Conservation (phyloP, 2,888 invertebrate species). For the Belgica antarctica region DNA sequence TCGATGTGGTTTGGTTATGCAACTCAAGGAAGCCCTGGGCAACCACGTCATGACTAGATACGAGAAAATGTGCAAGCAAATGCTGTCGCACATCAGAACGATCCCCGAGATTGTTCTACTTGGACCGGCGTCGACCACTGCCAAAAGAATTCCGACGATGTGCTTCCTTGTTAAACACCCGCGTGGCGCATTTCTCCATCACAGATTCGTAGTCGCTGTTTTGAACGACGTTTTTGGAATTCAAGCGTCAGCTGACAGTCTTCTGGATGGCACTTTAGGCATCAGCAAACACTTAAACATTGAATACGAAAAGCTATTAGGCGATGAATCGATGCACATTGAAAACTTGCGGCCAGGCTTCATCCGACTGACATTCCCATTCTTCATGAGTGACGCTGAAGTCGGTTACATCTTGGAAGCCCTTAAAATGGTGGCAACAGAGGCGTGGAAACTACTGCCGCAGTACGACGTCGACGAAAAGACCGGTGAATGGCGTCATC, state of each 20-base stretch:
- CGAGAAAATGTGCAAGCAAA: slow-evolving; percentile 74
- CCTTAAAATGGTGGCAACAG: slow-evolving; percentile 80
- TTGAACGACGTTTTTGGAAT: slow-evolving; percentile 91
- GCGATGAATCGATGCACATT: slow-evolving; percentile 55
- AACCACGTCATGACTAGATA: slow-evolving; percentile 69
- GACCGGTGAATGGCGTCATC: slow-evolving; percentile 87
- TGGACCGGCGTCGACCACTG: slow-evolving; percentile 66
- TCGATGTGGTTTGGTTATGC: slow-evolving; percentile 80
- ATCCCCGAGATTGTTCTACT: slow-evolving; percentile 76
- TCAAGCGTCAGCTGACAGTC: slow-evolving; percentile 77
- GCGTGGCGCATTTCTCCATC: slow-evolving; percentile 78
- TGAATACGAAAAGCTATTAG: slow-evolving; percentile 66
- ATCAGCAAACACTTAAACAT: slow-evolving; percentile 73
- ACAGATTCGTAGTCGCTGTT: slow-evolving; percentile 74
- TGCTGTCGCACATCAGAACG: slow-evolving; percentile 72
- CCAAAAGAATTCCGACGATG: slow-evolving; percentile 74
- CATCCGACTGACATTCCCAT: slow-evolving; percentile 79
- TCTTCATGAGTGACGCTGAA: slow-evolving; percentile 76
- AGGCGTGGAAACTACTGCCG: slow-evolving; percentile 85
- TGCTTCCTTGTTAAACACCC: slow-evolving; percentile 82
- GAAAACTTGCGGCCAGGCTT: slow-evolving; percentile 85
- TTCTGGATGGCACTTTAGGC: slow-evolving; percentile 80
- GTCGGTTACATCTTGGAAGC: slow-evolving; percentile 80
- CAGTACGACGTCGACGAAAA: slow-evolving; percentile 83
- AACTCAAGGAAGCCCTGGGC: slow-evolving; percentile 78